Base-by-base conservation (phyloP, 1,140 invertebrate genomes). In the Meteorus sp. region DNA sequence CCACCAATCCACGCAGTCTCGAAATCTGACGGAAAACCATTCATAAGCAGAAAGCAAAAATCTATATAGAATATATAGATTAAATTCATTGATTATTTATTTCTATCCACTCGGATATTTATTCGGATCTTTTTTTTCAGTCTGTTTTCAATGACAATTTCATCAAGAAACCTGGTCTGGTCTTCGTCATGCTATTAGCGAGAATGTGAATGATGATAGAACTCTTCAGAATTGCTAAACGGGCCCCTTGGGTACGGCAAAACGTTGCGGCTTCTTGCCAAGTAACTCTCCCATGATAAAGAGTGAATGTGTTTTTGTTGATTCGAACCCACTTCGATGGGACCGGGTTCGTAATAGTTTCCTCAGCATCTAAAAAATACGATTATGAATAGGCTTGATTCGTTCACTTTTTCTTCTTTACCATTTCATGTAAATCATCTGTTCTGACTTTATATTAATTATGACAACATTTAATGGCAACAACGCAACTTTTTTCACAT, bases 1-100 rank as follows among this genome's bases (percentile, higher is more conserved):
- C 67, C 67, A 0, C 69, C 70, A 48, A 72, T 66, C 70, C 68
- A 72, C 9, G 69, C 62, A 5, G 39, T 62, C 54, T 72, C 69
- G 15, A 72, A 72, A 50, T 69, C 70, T 69, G 35, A 5, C 31
- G 17, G 2, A 58, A 23, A 59, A 61, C 2, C 48, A 56, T 53
- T 61, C 17, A 45, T 11, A 13, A 31, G 20, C 39, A 17, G 53
- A 29, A 27, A 37, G 47, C 31, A 51, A 23, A 15, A 51, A 39
- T n/a, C n/a, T n/a, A n/a, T n/a, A n/a, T n/a, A n/a, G n/a, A n/a
- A n/a, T n/a, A n/a, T n/a, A n/a, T n/a, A n/a, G n/a, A 29, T 23
- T 31, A 20, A 43, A 50, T 27, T 2, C n/a, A n/a, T n/a, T n/a
- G n/a, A n/a, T n/a, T n/a, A n/a, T n/a, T n/a, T n/a, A n/a, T n/a